Evolutionary conservation across 2,113 vertebrate genomes (phyloP).

Genomic region (Cynocephalus volans): DNA sequence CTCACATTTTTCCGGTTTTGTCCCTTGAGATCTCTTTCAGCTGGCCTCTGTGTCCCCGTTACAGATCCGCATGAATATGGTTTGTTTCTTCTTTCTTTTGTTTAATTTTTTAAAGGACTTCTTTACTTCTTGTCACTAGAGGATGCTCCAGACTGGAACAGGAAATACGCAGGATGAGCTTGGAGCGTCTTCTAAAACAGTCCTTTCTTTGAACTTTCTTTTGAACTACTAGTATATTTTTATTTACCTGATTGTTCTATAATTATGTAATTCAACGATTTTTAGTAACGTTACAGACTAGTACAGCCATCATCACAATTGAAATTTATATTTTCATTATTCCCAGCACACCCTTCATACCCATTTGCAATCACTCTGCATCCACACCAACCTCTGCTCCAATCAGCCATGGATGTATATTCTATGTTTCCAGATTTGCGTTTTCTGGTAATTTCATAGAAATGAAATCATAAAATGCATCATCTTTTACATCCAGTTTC

Average conservation of each 20-base stretch:
- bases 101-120: neutral
- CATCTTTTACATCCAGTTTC: neutral
- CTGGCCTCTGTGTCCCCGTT: no score
- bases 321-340: neutral
- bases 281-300: neutral
- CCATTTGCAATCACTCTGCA: neutral
- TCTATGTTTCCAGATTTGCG: neutral
- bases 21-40: neutral
- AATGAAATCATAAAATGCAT: neutral
- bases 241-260: neutral
- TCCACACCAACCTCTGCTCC: no score
- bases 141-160: neutral
- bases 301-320: neutral
- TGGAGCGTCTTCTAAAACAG: no score
- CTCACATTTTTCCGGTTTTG: neutral
- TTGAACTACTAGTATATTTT: neutral
- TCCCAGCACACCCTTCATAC: neutral
- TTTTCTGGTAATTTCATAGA: neutral
- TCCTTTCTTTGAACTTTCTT: neutral
- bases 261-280: neutral
- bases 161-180: no score
- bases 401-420: neutral
- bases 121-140: neutral
- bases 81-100: neutral
- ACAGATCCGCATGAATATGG: neutral